A percentile compares a stretch with the other conserved stretches of the same genome.
phyloP scores from a whole-genome alignment of 1,140 invertebrate genomes.

The Micrasema longulum region DNA sequence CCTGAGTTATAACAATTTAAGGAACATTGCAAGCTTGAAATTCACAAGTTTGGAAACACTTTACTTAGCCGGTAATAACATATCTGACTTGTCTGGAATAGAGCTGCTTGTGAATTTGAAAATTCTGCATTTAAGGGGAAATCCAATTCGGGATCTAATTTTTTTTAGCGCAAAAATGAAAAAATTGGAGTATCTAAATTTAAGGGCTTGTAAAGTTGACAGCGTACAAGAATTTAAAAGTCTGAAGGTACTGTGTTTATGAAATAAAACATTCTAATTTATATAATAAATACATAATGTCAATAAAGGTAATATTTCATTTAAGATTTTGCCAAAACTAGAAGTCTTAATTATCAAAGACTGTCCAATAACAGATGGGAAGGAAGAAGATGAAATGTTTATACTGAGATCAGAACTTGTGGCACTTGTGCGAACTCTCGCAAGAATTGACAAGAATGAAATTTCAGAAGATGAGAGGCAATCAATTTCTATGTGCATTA shows the following conservation, averaged over 20 bases:
- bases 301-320: slow-evolving; percentile 7
- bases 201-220: slow-evolving; percentile 66
- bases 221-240: slow-evolving; percentile 68
- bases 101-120: slow-evolving; percentile 64
- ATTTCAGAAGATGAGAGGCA: slow-evolving; percentile 66
- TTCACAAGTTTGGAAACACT: slow-evolving; percentile 65
- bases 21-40: slow-evolving; percentile 61
- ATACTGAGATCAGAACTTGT: slow-evolving; percentile 63
- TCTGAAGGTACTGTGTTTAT: slow-evolving; percentile 60
- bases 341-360: slow-evolving; percentile 65
- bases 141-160: slow-evolving; percentile 65
- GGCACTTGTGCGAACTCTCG: slow-evolving; percentile 63
- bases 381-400: slow-evolving; percentile 58
- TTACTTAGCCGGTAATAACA: slow-evolving; percentile 65
- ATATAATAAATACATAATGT: too few relatives aligned
- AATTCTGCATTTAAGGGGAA: slow-evolving; percentile 67
- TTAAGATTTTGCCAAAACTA: slow-evolving; percentile 61
- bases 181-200: slow-evolving; percentile 68
- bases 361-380: slow-evolving; percentile 63
- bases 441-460: slow-evolving; percentile 66
- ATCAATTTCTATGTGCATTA: too few relatives aligned
- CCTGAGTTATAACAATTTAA: slow-evolving; percentile 65
- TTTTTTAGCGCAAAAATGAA: slow-evolving; percentile 61
- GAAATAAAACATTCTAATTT: too few relatives aligned
- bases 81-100: slow-evolving; percentile 61